These are phyloP conservation scores for Ptychochromis oligacanthus DNA, from an alignment of 2,113 vertebrate species.

Conservation along the genomic window DNA sequence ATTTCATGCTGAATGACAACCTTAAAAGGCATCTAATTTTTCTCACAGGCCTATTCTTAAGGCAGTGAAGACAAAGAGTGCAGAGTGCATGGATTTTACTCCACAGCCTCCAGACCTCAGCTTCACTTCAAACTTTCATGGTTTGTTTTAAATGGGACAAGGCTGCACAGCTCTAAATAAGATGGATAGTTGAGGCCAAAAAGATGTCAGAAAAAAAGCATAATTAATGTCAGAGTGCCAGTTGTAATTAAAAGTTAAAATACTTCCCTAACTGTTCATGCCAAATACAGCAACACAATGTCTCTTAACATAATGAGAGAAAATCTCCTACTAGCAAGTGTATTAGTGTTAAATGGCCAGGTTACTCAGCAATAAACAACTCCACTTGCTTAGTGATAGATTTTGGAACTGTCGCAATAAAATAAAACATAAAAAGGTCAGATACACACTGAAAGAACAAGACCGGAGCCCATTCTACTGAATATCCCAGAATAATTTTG, in stretches of 20 bases:
- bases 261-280: neutral
- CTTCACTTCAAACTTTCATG: neutral
- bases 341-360: neutral
- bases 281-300: rapidly evolving
- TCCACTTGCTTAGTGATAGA: too few relatives aligned
- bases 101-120: neutral
- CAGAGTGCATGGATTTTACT: neutral
- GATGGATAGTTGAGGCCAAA: neutral
- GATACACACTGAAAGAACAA: too few relatives aligned
- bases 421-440: too few relatives aligned
- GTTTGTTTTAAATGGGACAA: neutral
- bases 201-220: neutral
- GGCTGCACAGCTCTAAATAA: neutral
- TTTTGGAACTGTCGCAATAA: too few relatives aligned
- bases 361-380: rapidly evolving
- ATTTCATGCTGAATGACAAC: neutral
- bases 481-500: neutral
- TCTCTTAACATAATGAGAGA: neutral
- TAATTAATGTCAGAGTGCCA: neutral
- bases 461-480: neutral
- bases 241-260: neutral
- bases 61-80: too few relatives aligned
- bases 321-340: neutral
- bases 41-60: neutral
- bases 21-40: neutral